These are phyloP conservation scores for Lathronympha strigana DNA, from an alignment of 2,888 invertebrate genomes.

Conservation along the genomic window DNA sequence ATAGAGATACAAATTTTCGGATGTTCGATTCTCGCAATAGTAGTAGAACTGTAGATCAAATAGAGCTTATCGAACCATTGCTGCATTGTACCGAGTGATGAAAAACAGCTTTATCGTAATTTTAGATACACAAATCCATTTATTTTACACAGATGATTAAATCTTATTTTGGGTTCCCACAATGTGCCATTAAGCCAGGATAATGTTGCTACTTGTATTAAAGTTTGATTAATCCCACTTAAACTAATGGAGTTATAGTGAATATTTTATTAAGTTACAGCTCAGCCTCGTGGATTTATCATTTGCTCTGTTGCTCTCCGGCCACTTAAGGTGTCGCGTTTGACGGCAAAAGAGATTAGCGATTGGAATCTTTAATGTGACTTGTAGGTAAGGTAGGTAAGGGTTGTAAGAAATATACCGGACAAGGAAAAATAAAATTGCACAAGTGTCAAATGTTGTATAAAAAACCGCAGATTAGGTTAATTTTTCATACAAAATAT, in stretches of 20 bases:
- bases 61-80: no score
- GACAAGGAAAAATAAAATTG: no score
- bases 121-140: no score
- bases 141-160: not conserved
- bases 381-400: not conserved
- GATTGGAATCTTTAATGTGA: not conserved
- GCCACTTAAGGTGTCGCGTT: conserved; percentile 15
- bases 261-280: conserved; percentile 41
- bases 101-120: no score
- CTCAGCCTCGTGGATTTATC: not conserved
- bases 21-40: no score
- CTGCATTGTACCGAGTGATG: no score
- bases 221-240: conserved; percentile 36
- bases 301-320: not conserved
- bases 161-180: not conserved
- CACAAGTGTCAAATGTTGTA: no score
- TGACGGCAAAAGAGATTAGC: not conserved
- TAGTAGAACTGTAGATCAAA: no score
- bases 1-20: no score
- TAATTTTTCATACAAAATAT: no score
- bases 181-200: conserved; percentile 19
- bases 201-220: conserved; percentile 26
- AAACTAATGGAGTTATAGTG: conserved; percentile 36
- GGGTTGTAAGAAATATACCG: not conserved
- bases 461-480: no score